Percentiles rank a stretch among this genome's conserved stretches.
Conservation (phyloP, 2,888 invertebrate species). For the Acleris literana region DNA sequence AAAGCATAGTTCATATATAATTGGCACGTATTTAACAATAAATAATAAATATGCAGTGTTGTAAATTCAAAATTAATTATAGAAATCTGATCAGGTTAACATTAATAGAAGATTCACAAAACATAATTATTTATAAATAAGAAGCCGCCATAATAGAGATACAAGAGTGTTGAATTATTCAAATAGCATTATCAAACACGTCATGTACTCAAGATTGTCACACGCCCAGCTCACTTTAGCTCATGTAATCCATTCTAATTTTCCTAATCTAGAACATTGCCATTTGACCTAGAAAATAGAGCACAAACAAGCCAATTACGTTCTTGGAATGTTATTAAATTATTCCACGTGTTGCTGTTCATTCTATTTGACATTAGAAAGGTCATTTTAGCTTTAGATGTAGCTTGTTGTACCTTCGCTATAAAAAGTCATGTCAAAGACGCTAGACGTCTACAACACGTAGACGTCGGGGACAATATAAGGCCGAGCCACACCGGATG, state of each 20-base stretch:
- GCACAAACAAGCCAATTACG: constrained; percentile 21
- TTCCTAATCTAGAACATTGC: constrained; percentile 46
- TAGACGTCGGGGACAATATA: too few relatives aligned
- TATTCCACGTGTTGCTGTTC: constrained; percentile 16
- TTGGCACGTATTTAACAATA: too few relatives aligned
- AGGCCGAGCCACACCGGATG: too few relatives aligned
- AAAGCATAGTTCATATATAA: too few relatives aligned
- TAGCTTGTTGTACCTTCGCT: not conserved
- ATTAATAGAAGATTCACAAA: too few relatives aligned
- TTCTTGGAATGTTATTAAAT: constrained; percentile 23
- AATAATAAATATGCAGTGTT: too few relatives aligned
- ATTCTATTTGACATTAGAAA: not conserved
- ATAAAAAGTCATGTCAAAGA: not conserved
- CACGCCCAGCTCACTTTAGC: constrained; percentile 26
- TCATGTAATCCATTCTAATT: constrained; percentile 44
- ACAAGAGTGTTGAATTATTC: constrained; percentile 9
- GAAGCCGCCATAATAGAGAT: not conserved
- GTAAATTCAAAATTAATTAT: too few relatives aligned
- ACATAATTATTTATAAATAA: too few relatives aligned
- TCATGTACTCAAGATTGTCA: constrained; percentile 8
- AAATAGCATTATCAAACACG: not conserved
- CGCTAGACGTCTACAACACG: too few relatives aligned
- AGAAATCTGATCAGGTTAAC: too few relatives aligned
- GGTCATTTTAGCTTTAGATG: not conserved
- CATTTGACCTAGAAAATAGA: constrained; percentile 45